phyloP scores from a whole-genome alignment of 2,113 vertebrate species.

The Natator depressus region DNA sequence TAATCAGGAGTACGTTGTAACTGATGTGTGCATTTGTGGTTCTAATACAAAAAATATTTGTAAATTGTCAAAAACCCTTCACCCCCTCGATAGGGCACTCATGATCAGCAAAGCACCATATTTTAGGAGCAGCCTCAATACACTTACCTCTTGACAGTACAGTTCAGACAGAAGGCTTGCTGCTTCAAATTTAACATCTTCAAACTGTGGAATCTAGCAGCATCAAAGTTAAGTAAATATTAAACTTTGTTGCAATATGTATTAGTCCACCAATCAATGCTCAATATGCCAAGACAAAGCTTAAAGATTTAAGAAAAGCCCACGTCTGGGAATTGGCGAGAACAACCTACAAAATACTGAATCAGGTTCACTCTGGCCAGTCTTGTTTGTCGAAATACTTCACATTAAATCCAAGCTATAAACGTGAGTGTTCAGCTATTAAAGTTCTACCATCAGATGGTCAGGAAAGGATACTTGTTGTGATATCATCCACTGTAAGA shows the following conservation, averaged over 20 bases:
- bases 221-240: conserved; percentile 68
- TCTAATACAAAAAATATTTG: accelerated
- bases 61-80: accelerated
- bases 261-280: accelerated
- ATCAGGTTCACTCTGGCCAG: background rate
- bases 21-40: accelerated
- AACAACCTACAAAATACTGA: background rate
- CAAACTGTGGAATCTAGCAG: conserved; percentile 91
- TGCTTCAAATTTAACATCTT: conserved; percentile 99
- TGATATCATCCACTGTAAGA: conserved; percentile 95
- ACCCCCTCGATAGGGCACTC: background rate
- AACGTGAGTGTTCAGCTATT: accelerated
- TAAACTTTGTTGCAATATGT: accelerated
- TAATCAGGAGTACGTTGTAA: accelerated
- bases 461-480: conserved; percentile 93
- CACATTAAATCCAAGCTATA: accelerated
- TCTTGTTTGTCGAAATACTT: accelerated
- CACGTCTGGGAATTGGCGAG: accelerated
- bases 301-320: accelerated
- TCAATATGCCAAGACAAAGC: background rate
- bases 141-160: conserved; percentile 97
- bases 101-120: accelerated
- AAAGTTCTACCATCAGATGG: accelerated
- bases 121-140: accelerated
- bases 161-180: conserved; percentile 97